Evolutionary conservation across 1,140 invertebrate species (phyloP), one percentile per base, ranked within the genome.

Genomic region (Macrocentrus cingulum): DNA sequence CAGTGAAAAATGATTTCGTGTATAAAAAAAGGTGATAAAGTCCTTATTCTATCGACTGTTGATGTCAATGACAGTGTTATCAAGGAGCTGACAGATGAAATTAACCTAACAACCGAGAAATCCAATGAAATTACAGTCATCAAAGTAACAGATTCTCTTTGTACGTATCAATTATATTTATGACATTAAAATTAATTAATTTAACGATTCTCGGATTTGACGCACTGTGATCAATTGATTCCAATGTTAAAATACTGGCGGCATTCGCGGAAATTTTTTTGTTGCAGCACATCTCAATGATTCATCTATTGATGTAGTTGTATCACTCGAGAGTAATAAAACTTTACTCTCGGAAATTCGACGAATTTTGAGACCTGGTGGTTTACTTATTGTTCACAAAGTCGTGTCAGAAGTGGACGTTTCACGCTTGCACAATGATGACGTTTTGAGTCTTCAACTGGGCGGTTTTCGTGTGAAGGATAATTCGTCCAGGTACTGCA

Each of bases 381-480:
- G 87, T 11, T 63, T 4, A 13, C 23, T 80, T 7, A 41, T 75
- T 22, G 57, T 74, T 22, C 66, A 66, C 18, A 68, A 77, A 55
- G 44, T 57, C 15, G 44, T 11, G 9, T n/a, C 19, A 48, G 65
- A 41, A 39, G 37, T 41, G 20, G n/a, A 45, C 7, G 49, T 77
- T n/a, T n/a, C n/a, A n/a, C n/a, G n/a, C n/a, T 68, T 64, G 81
- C 50, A 71, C 81, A 49, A 61, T 77, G 69, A 73, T 52, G 65
- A 79, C 19, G 60, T 80, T 7, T 83, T 82, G 36, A 69, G 73
- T 32, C 71, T 90, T 9, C 88, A 85, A 68, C 66, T 88, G 0
- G 84, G 80, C 68, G 88, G 88, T 8, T 88, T 88, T 67, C 70
- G 84, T 32, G 81, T 86, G 66, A 72, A 85, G 1, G 66, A 63